Evolutionary conservation across 2,797 vertebrate species (phyloP).

Genomic region (Anguilla anguilla): DNA sequence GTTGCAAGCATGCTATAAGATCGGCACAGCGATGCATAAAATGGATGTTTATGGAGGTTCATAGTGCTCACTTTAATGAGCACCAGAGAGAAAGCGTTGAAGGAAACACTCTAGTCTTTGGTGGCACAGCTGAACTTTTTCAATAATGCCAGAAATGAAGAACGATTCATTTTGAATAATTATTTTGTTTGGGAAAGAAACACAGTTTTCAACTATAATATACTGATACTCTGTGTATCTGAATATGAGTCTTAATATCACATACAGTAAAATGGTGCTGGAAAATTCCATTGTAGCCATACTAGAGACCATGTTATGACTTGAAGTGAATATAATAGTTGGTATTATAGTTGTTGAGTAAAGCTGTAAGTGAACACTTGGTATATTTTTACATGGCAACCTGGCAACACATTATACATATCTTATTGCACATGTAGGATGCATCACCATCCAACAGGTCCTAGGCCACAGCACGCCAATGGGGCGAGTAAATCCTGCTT

Average conservation of each 20-base stretch:
- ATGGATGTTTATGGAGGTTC: slow-evolving; percentile 74
- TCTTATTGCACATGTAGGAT: neutral
- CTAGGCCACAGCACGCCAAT: neutral
- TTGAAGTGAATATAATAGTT: too few relatives aligned
- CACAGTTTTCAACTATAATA: neutral
- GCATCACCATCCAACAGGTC: neutral
- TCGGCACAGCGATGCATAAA: slow-evolving; percentile 76
- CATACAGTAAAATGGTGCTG: neutral
- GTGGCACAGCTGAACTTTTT: neutral
- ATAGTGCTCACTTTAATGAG: slow-evolving; percentile 71
- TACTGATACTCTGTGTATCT: neutral
- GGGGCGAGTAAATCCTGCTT: neutral
- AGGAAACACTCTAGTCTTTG: neutral
- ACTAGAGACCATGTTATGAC: neutral
- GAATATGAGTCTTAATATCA: neutral
- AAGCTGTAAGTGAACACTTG: too few relatives aligned
- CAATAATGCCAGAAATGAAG: neutral
- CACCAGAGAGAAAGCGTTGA: slow-evolving; percentile 13
- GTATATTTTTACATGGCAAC: neutral
- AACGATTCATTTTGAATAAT: neutral
- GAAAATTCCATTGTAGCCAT: neutral
- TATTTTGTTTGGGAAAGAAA: too few relatives aligned
- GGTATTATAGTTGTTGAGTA: too few relatives aligned
- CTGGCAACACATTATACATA: neutral
- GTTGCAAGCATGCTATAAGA: slow-evolving; percentile 76